These are phyloP conservation scores for Sycophaga agraensis DNA, from an alignment of 1,140 invertebrate genomes.

Conservation along the genomic window DNA sequence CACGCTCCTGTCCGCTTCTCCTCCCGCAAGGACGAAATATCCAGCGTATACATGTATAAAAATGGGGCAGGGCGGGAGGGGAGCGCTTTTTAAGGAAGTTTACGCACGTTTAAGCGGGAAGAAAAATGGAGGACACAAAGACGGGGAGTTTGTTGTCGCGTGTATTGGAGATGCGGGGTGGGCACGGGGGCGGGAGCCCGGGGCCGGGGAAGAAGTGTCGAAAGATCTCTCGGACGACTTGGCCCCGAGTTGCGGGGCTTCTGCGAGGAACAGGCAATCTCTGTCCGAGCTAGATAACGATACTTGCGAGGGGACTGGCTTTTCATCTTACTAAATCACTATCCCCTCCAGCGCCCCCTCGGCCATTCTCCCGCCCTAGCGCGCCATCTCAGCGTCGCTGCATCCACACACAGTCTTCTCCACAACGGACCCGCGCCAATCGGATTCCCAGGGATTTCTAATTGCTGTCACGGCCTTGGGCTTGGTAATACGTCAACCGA, in stretches of 20 bases:
- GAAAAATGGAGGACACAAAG: background rate
- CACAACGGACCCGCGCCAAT: too few relatives aligned
- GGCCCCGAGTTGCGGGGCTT: conserved; percentile 35
- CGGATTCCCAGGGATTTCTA: too few relatives aligned
- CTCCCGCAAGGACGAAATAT: too few relatives aligned
- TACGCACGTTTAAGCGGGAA: background rate
- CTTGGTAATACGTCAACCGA: too few relatives aligned
- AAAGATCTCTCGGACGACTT: conserved; percentile 43
- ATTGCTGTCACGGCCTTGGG: too few relatives aligned
- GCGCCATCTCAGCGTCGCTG: background rate
- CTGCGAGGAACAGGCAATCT: conserved; percentile 50
- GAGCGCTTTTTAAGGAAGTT: too few relatives aligned
- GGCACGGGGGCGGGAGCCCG: background rate
- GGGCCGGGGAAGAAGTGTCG: conserved; percentile 30
- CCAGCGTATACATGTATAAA: background rate
- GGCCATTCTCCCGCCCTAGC: conserved; percentile 3
- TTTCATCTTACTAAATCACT: conserved; percentile 53
- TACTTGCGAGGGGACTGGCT: conserved; percentile 39
- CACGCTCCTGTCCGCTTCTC: too few relatives aligned
- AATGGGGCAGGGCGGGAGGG: background rate
- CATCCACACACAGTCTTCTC: background rate
- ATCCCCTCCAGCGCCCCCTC: conserved; percentile 33
- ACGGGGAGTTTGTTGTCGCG: too few relatives aligned
- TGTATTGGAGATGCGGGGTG: too few relatives aligned
- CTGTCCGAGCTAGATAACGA: conserved; percentile 50